These are phyloP conservation scores for Notarius lentiginosus DNA, from an alignment of 2,113 vertebrate genomes.

Conservation along the genomic window DNA sequence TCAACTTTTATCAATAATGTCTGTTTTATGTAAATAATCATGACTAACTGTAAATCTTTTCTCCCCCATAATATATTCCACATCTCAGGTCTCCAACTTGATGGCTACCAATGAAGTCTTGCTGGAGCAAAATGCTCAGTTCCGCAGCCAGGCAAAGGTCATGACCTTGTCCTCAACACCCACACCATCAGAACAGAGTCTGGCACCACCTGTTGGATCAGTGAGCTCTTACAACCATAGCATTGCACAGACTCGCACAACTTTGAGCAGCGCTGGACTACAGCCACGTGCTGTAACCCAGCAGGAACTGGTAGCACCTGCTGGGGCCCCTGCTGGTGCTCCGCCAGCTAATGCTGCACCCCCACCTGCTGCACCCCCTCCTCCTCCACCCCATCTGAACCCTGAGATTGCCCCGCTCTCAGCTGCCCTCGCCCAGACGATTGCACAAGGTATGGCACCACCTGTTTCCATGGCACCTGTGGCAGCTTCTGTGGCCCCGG, in stretches of 20 bases:
- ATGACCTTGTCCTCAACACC: slow-evolving; percentile 90
- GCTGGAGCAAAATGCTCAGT: slow-evolving; percentile 95
- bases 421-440: slow-evolving; percentile 91
- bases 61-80: neutral
- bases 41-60: neutral
- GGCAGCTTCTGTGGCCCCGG: slow-evolving; percentile 90
- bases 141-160: slow-evolving; percentile 93
- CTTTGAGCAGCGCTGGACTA: slow-evolving; percentile 92
- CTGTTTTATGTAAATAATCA: neutral
- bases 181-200: slow-evolving; percentile 83
- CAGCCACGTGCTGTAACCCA: slow-evolving; percentile 89
- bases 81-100: slow-evolving; percentile 85
- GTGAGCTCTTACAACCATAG: slow-evolving; percentile 94
- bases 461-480: slow-evolving; percentile 95
- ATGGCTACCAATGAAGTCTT: slow-evolving; percentile 95
- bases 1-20: neutral
- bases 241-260: slow-evolving; percentile 97
- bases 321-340: slow-evolving; percentile 76
- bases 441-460: slow-evolving; percentile 92
- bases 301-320: slow-evolving; percentile 86
- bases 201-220: slow-evolving; percentile 85
- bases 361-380: slow-evolving; percentile 78
- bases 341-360: slow-evolving; percentile 82
- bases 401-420: slow-evolving; percentile 91
- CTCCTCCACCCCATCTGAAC: slow-evolving; percentile 79